Conservation (phyloP, 2,888 invertebrate genomes). For the Pterostichus madidus region DNA sequence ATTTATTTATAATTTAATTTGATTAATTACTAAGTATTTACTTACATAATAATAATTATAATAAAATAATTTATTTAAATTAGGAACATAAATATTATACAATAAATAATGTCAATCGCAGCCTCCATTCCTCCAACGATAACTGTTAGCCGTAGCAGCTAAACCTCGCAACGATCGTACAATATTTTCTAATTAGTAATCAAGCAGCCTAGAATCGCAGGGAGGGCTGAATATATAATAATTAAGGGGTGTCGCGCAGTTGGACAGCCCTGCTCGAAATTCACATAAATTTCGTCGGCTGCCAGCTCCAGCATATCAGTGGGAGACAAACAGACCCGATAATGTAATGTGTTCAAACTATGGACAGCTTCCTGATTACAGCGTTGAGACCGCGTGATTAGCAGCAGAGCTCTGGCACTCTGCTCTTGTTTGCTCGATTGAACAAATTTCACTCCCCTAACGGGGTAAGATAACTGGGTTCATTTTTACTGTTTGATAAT, state of each 20-base stretch:
- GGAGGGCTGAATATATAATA: slow-evolving; percentile 33
- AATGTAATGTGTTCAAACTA: slow-evolving; percentile 41
- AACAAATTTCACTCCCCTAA: not conserved
- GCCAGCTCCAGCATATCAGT: slow-evolving; percentile 50
- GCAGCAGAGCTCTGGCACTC: not conserved
- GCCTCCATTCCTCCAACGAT: too few species aligned
- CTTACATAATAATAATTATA: too few species aligned
- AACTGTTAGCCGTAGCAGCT: too few species aligned
- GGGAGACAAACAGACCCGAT: slow-evolving; percentile 38
- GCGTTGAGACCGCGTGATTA: slow-evolving; percentile 32
- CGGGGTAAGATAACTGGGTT: slow-evolving; percentile 1
- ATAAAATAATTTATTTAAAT: too few species aligned
- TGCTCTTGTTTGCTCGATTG: slow-evolving; percentile 20
- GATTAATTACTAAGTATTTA: too few species aligned
- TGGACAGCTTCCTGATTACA: slow-evolving; percentile 43
- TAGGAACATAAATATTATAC: too few species aligned
- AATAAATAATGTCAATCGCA: too few species aligned
- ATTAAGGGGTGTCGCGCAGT: slow-evolving; percentile 1
- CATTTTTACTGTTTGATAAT: not conserved
- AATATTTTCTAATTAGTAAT: slow-evolving; percentile 5
- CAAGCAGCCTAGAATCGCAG: not conserved
- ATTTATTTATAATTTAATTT: too few species aligned
- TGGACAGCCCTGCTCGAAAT: slow-evolving; percentile 49
- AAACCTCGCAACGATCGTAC: too few species aligned
- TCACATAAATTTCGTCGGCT: slow-evolving; percentile 41